phyloP scores from a whole-genome alignment of 2,797 vertebrate species.

The Benthosema pterotum region DNA sequence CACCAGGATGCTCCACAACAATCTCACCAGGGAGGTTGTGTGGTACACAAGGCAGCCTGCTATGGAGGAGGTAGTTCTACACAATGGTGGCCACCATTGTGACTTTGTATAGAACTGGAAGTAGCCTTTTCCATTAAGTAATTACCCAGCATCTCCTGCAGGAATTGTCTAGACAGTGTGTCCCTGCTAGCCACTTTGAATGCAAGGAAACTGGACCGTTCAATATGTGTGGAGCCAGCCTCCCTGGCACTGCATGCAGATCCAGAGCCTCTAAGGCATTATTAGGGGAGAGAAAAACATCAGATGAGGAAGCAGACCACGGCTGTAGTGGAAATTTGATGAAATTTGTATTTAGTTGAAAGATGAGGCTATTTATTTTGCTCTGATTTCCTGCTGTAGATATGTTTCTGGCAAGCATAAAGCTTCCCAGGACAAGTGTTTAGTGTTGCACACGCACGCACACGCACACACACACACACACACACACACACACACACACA shows the following conservation, averaged over 20 bases:
- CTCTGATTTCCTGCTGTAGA: constrained; percentile 8
- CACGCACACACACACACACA: constrained; percentile 4
- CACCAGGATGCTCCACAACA: constrained; percentile 25
- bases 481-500: constrained; percentile 11
- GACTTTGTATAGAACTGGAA: too few species aligned
- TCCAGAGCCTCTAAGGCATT: constrained; percentile 3
- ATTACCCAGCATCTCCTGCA: constrained; percentile 59
- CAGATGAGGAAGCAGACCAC: constrained; percentile 1
- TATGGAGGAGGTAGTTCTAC: constrained; percentile 27
- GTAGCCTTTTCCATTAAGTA: constrained; percentile 24
- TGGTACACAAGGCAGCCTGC: constrained; percentile 22
- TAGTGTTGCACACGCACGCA: constrained; percentile 27
- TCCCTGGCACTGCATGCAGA: constrained; percentile 6
- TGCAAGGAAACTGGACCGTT: constrained; percentile 52
- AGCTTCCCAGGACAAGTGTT: constrained; percentile 26
- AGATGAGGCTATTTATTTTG: constrained; percentile 14
- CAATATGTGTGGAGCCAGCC: constrained; percentile 21
- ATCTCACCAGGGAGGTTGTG: neutral
- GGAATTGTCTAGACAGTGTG: constrained; percentile 50
- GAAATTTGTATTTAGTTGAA: constrained; percentile 8
- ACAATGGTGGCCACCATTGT: constrained; percentile 9
- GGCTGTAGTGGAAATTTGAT: constrained; percentile 3
- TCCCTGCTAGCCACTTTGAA: constrained; percentile 34
- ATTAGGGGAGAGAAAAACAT: constrained; percentile 4
- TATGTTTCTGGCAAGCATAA: constrained; percentile 18